Evolutionary conservation across 1,140 invertebrate genomes (phyloP).

Genomic region (Meteorus sp.): DNA sequence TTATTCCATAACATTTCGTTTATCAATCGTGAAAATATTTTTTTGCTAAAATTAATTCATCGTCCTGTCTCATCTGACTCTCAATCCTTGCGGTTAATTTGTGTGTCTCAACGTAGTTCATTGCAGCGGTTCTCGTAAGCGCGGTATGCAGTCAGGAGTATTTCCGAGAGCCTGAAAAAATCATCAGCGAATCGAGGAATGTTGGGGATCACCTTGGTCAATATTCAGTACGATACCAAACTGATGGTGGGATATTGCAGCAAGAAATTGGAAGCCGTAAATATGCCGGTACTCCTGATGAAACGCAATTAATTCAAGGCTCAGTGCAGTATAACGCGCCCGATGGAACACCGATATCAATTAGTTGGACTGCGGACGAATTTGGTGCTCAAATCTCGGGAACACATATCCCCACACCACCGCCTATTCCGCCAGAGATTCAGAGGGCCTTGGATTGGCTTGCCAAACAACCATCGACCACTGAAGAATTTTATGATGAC

Average conservation of each 20-base stretch:
- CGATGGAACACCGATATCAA: slow-evolving; percentile 57
- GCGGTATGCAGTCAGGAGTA: slow-evolving; percentile 38
- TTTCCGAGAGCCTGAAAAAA: slow-evolving; percentile 52
- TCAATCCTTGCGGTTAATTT: no score
- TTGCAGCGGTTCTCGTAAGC: slow-evolving; percentile 4
- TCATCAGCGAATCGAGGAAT: slow-evolving; percentile 43
- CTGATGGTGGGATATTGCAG: slow-evolving; percentile 59
- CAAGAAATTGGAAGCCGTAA: slow-evolving; percentile 55
- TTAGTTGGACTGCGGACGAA: slow-evolving; percentile 60
- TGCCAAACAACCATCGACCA: slow-evolving; percentile 53
- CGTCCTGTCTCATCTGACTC: no score
- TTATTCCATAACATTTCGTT: not conserved
- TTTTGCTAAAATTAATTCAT: no score
- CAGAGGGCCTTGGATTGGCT: slow-evolving; percentile 73
- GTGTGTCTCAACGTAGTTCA: slow-evolving; percentile 6
- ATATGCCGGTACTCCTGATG: slow-evolving; percentile 54
- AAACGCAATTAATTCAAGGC: slow-evolving; percentile 59
- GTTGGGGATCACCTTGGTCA: slow-evolving; percentile 51
- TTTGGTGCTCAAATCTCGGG: slow-evolving; percentile 61
- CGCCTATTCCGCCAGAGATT: slow-evolving; percentile 72
- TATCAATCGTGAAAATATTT: not conserved
- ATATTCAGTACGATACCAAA: slow-evolving; percentile 55
- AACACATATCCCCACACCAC: slow-evolving; percentile 63
- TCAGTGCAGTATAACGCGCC: slow-evolving; percentile 63
- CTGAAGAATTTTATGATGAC: slow-evolving; percentile 37